These are phyloP conservation scores for Oceanodroma tethys DNA, from an alignment of 2,113 vertebrate genomes.

Conservation along the genomic window DNA sequence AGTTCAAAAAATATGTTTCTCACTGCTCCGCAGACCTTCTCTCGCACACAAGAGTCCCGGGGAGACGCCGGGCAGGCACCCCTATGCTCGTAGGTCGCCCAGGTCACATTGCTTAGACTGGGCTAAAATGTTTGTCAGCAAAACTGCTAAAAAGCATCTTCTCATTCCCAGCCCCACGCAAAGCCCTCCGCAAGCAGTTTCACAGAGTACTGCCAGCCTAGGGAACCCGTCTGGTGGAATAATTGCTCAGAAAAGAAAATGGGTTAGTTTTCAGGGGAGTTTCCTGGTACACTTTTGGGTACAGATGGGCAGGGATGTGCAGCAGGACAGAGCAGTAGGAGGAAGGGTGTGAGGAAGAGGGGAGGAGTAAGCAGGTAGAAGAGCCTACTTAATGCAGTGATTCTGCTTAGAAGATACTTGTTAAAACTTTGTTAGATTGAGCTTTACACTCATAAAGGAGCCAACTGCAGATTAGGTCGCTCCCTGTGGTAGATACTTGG, in stretches of 20 bases:
- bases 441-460: not conserved
- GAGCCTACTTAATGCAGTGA: not conserved
- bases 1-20: not conserved
- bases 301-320: not conserved
- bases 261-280: not conserved
- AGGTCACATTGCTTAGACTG: not conserved
- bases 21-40: not conserved
- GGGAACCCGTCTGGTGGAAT: not conserved
- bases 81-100: accelerated
- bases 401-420: not conserved
- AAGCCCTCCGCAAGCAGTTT: not conserved
- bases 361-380: not conserved
- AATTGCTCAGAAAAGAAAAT: not conserved
- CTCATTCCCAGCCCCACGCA: not conserved
- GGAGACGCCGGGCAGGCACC: not conserved
- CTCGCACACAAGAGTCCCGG: not conserved
- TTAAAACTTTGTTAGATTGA: not conserved
- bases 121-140: not conserved
- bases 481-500: not conserved
- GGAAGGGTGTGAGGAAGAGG: not conserved
- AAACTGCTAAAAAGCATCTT: not conserved
- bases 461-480: not conserved
- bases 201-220: not conserved
- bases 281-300: not conserved
- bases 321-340: not conserved